These are phyloP conservation scores for Epizoanthus illoricatus DNA, from an alignment of 92 coral and sea anemone genomes.

Conservation along the genomic window DNA sequence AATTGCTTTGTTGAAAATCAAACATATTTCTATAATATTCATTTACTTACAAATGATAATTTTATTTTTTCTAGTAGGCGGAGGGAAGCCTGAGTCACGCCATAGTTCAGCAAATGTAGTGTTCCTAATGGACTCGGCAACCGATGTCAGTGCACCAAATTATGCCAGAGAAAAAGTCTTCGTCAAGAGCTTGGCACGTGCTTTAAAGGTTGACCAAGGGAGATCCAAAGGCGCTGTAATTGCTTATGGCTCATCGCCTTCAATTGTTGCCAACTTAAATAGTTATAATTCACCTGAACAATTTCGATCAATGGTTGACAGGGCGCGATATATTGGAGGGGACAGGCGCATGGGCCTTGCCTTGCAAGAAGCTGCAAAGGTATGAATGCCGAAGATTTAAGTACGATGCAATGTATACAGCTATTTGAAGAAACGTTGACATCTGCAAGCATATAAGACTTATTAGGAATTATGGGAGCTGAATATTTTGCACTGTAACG, in stretches of 20 bases:
- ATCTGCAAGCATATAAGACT: too few relatives aligned
- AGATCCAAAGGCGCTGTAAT: constrained; percentile 34
- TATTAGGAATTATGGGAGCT: too few relatives aligned
- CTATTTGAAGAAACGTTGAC: too few relatives aligned
- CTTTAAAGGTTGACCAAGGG: constrained; percentile 30
- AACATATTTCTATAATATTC: too few relatives aligned
- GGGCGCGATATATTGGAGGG: constrained; percentile 35
- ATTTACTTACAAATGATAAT: not conserved
- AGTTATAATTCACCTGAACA: constrained; percentile 28
- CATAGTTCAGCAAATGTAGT: constrained; percentile 21
- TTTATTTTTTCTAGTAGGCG: not conserved
- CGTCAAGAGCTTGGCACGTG: constrained; percentile 29
- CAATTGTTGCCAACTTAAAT: constrained; percentile 6
- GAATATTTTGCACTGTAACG: too few relatives aligned
- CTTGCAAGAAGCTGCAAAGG: constrained; percentile 27
- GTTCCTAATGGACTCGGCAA: constrained; percentile 35
- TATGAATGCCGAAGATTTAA: not conserved
- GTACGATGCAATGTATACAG: not conserved
- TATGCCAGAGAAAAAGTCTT: constrained; percentile 33
- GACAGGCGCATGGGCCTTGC: constrained; percentile 32
- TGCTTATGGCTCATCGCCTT: constrained; percentile 10
- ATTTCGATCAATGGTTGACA: constrained; percentile 17
- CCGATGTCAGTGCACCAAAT: constrained; percentile 32
- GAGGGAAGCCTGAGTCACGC: not conserved
- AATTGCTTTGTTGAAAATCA: too few relatives aligned